These are phyloP conservation scores for Helicoverpa zea DNA, from an alignment of 1,140 invertebrate genomes.

Conservation along the genomic window DNA sequence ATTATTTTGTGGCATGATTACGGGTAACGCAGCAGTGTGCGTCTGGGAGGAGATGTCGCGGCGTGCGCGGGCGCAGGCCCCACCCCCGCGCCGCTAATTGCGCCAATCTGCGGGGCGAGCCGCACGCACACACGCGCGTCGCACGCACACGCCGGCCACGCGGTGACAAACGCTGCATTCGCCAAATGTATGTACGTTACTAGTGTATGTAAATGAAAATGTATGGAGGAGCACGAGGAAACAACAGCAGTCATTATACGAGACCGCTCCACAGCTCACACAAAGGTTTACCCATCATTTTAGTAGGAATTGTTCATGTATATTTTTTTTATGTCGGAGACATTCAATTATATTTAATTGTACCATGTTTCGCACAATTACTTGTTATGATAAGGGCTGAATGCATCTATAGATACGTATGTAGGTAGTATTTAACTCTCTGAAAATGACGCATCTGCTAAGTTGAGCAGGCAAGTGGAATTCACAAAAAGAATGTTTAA, in stretches of 20 bases:
- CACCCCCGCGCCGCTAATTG: constrained; percentile 79
- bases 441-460: constrained; percentile 26
- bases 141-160: constrained; percentile 57
- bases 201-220: constrained; percentile 52
- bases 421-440: not conserved
- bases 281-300: constrained; percentile 34
- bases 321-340: constrained; percentile 29
- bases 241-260: constrained; percentile 43
- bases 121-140: constrained; percentile 72
- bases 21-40: constrained; percentile 55
- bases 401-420: not conserved
- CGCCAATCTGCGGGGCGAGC: constrained; percentile 78
- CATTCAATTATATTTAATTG: constrained; percentile 44
- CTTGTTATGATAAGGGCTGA: constrained; percentile 7
- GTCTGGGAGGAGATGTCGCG: constrained; percentile 74
- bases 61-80: constrained; percentile 74
- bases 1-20: constrained; percentile 70
- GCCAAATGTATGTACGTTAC: constrained; percentile 45
- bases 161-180: constrained; percentile 47
- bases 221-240: constrained; percentile 33
- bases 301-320: constrained; percentile 39
- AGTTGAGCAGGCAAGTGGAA: constrained; percentile 5
- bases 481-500: constrained; percentile 65
- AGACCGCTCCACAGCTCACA: constrained; percentile 26
- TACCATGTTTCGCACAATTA: constrained; percentile 25